A percentile compares a stretch with the other conserved stretches of the same genome.
Evolutionary conservation across 2,113 vertebrate species (phyloP).

Genomic region (Crotophaga sulcirostris): DNA sequence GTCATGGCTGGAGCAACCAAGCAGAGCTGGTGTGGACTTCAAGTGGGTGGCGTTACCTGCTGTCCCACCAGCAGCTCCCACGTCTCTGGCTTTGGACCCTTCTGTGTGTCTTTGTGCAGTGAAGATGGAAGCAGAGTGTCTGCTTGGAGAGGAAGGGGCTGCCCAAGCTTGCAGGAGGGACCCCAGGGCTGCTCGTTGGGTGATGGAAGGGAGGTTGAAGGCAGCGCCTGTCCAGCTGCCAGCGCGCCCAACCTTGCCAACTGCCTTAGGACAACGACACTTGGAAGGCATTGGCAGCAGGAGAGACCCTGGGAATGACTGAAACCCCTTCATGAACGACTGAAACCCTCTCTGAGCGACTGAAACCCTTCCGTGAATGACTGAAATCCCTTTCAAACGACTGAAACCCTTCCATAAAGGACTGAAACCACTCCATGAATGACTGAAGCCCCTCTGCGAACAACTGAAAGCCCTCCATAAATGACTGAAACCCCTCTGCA

Average conservation of each 20-base stretch:
- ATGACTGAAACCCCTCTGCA: too few relatives aligned
- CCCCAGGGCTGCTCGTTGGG: not conserved
- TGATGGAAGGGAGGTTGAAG: not conserved
- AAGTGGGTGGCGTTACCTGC: not conserved
- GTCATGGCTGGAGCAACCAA: not conserved
- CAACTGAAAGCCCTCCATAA: too few relatives aligned
- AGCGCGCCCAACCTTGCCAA: rapidly evolving
- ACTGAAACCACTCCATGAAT: too few relatives aligned
- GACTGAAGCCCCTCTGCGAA: too few relatives aligned
- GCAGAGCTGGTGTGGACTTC: not conserved
- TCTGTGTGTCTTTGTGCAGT: rapidly evolving
- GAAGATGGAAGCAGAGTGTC: not conserved
- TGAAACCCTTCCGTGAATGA: not conserved
- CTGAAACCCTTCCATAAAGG: too few relatives aligned
- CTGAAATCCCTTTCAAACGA: not conserved
- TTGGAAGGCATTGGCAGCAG: not conserved
- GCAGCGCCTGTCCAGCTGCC: not conserved
- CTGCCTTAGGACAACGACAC: rapidly evolving
- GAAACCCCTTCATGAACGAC: not conserved
- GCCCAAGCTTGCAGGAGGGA: not conserved
- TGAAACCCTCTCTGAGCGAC: not conserved
- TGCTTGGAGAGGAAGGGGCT: not conserved
- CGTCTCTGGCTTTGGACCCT: not conserved
- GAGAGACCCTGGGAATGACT: not conserved
- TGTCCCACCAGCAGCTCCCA: not conserved